phyloP scores from a whole-genome alignment of 2,113 vertebrate species.

The Ornithorhynchus anatinus region DNA sequence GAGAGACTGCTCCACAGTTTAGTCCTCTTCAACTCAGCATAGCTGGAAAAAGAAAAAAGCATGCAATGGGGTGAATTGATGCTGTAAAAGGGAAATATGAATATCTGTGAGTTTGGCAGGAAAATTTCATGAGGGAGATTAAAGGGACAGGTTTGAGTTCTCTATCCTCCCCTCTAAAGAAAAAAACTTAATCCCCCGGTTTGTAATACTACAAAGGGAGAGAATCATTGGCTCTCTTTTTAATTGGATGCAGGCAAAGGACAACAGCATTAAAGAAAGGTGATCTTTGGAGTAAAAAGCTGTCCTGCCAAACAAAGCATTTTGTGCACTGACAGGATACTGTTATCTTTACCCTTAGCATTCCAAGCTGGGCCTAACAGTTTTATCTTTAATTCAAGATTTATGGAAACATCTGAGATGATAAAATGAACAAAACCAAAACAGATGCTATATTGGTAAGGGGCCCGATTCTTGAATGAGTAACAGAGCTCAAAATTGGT shows the following conservation, averaged over 20 bases:
- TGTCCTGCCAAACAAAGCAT: neutral
- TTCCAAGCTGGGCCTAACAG: constrained; percentile 57
- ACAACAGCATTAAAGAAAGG: constrained; percentile 46
- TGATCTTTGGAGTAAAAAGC: constrained; percentile 37
- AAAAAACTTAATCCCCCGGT: constrained; percentile 14
- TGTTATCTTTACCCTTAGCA: constrained; percentile 24
- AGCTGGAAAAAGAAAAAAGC: too few species aligned
- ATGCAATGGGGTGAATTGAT: neutral
- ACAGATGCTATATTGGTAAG: constrained; percentile 58
- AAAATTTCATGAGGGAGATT: neutral
- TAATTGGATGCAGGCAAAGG: neutral
- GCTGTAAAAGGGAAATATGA: constrained; percentile 15
- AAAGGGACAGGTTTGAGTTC: constrained; percentile 9
- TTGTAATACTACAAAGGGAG: too few species aligned
- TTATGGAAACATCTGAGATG: constrained; percentile 67
- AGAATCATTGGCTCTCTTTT: too few species aligned
- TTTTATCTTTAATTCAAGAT: constrained; percentile 62
- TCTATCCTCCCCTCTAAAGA: neutral
- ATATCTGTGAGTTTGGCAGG: neutral
- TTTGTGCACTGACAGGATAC: neutral
- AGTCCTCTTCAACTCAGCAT: too few species aligned
- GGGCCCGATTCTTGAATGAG: constrained; percentile 49
- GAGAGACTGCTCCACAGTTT: too few species aligned
- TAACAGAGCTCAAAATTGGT: constrained; percentile 54
- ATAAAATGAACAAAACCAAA: constrained; percentile 64